These are phyloP conservation scores for Anser cygnoides DNA, from an alignment of 2,113 vertebrate species.

Conservation along the genomic window DNA sequence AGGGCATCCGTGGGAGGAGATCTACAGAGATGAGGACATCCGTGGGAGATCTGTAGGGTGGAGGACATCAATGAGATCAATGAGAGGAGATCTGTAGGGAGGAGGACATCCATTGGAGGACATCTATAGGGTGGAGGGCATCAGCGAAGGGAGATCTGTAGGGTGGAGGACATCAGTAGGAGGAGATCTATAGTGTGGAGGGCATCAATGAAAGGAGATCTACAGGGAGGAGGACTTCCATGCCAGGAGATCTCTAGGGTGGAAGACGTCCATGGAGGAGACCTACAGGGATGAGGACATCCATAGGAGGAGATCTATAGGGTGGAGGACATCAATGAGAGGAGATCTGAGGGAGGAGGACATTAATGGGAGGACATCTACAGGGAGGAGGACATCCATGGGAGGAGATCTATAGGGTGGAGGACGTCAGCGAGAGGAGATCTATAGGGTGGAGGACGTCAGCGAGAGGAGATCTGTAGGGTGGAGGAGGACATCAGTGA, in stretches of 20 bases:
- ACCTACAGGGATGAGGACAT: too few relatives aligned
- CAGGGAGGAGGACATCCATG: too few relatives aligned
- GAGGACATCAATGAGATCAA: accelerated
- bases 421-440: neutral
- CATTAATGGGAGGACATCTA: neutral
- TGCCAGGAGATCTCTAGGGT: too few relatives aligned
- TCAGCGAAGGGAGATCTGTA: too few relatives aligned
- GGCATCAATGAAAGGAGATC: too few relatives aligned
- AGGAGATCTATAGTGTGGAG: too few relatives aligned
- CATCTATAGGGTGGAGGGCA: neutral
- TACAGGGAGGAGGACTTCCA: too few relatives aligned
- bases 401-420: too few relatives aligned
- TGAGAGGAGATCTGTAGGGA: neutral
- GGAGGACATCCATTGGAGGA: neutral
- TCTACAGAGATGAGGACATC: neutral
- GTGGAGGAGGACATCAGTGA: neutral
- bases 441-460: neutral
- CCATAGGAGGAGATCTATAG: neutral
- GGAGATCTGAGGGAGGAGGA: neutral
- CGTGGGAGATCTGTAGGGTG: neutral
- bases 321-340: neutral
- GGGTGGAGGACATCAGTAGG: neutral
- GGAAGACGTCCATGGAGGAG: too few relatives aligned
- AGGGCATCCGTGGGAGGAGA: neutral
- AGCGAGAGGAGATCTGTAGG: too few relatives aligned